Conservation (phyloP, 2,888 invertebrate species). For the Cosmia pyralina region DNA sequence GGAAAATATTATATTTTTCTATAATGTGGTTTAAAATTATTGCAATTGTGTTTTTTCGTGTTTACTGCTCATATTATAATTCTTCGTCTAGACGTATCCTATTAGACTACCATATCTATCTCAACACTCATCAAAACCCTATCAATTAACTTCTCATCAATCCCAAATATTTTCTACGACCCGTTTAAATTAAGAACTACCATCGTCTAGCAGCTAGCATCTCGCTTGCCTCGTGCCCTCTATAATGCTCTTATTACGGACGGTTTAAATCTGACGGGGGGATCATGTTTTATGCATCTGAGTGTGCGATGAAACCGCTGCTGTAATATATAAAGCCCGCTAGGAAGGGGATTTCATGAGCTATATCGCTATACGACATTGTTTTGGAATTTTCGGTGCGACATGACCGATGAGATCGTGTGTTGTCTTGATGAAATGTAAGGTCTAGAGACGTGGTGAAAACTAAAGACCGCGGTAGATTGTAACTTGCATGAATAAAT, state of each 20-base stretch:
- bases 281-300: constrained; percentile 90
- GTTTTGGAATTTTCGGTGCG: constrained; percentile 74
- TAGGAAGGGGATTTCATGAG: constrained; percentile 84
- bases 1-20: too few relatives aligned
- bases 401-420: constrained; percentile 63
- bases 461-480: constrained; percentile 37
- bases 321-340: constrained; percentile 85
- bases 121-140: not conserved
- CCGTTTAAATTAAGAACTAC: constrained; percentile 71
- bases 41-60: too few relatives aligned
- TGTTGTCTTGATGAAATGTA: constrained; percentile 60
- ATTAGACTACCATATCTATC: too few relatives aligned
- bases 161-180: constrained; percentile 53
- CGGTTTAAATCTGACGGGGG: constrained; percentile 89
- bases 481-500: constrained; percentile 1
- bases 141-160: constrained; percentile 15
- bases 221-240: constrained; percentile 76
- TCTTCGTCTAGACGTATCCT: too few relatives aligned
- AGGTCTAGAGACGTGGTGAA: constrained; percentile 47
- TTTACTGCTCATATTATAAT: too few relatives aligned
- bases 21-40: too few relatives aligned
- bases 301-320: constrained; percentile 87
- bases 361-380: constrained; percentile 80
- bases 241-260: constrained; percentile 89
- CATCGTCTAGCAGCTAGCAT: constrained; percentile 66